These are phyloP conservation scores for Phalacrocorax aristotelis DNA, from an alignment of 2,113 vertebrate genomes.

Conservation along the genomic window DNA sequence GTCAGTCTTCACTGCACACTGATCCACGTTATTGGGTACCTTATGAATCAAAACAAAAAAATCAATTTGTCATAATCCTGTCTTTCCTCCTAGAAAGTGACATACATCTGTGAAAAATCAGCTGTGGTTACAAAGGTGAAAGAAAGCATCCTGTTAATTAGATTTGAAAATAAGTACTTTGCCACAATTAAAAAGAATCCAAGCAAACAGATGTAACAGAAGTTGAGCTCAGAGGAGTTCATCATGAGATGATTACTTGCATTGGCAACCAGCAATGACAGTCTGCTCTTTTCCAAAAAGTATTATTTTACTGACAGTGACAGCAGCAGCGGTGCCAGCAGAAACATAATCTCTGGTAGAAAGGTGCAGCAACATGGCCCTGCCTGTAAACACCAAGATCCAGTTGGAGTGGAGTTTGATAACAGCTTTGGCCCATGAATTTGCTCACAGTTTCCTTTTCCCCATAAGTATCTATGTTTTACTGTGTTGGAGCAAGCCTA, in stretches of 20 bases:
- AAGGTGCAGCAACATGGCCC: neutral
- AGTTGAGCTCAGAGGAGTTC: neutral
- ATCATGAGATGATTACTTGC: neutral
- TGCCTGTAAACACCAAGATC: neutral
- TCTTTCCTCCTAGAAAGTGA: neutral
- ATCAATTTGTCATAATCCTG: neutral
- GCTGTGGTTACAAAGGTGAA: neutral
- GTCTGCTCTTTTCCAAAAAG: neutral
- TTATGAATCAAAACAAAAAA: neutral
- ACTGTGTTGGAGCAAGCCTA: neutral
- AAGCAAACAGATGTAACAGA: neutral
- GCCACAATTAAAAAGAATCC: neutral
- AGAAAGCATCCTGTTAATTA: neutral
- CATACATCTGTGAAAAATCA: neutral
- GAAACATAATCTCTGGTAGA: neutral
- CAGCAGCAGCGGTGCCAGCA: neutral
- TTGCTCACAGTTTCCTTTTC: neutral
- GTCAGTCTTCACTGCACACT: neutral
- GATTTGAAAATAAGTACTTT: conserved; percentile 4
- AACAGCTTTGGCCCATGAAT: neutral
- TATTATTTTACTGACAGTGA: neutral
- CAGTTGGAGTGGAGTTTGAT: neutral
- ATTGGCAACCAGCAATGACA: neutral
- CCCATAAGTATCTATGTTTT: fast-evolving
- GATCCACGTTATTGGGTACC: neutral